Percentiles rank a stretch among this genome's conserved stretches.
Evolutionary conservation across 1,140 invertebrate species (phyloP).

Genomic region (Aphidius gifuensis): DNA sequence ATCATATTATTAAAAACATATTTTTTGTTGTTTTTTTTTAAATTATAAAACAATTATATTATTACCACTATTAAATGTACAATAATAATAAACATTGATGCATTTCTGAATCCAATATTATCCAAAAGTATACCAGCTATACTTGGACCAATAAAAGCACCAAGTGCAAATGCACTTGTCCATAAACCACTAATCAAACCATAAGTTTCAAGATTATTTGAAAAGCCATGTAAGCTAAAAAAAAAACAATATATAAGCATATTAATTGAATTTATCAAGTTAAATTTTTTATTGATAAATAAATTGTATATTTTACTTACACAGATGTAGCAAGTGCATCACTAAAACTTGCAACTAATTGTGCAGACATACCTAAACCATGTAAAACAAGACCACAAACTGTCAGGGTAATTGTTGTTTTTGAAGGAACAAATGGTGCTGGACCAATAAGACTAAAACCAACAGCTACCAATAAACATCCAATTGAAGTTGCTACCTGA

Average conservation of each 20-base stretch:
- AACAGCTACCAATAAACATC: constrained; percentile 63
- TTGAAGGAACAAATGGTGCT: constrained; percentile 65
- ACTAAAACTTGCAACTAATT: constrained; percentile 76
- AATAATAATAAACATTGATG: constrained; percentile 70
- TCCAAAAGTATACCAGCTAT: constrained; percentile 75
- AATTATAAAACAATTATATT: not conserved
- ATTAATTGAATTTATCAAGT: not conserved
- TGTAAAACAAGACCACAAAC: constrained; percentile 71
- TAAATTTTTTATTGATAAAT: not conserved
- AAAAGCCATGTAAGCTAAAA: constrained; percentile 66
- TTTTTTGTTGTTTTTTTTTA: not conserved
- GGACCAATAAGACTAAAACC: constrained; percentile 75
- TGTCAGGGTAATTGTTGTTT: constrained; percentile 65
- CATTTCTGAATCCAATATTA: constrained; percentile 67
- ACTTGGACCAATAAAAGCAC: constrained; percentile 80
- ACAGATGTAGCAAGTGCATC: constrained; percentile 74
- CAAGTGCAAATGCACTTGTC: constrained; percentile 81
- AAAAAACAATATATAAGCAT: constrained; percentile 14
- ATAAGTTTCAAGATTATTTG: constrained; percentile 78
- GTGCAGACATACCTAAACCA: constrained; percentile 76
- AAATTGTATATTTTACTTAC: constrained; percentile 51
- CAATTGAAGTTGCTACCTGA: constrained; percentile 62
- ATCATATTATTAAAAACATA: not conserved
- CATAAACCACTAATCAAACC: constrained; percentile 80
- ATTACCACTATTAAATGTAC: constrained; percentile 66